A percentile compares a stretch with the other conserved stretches of the same genome.
These are phyloP conservation scores for Porites lobata DNA, from an alignment of 92 coral and sea anemone species.

Conservation along the genomic window DNA sequence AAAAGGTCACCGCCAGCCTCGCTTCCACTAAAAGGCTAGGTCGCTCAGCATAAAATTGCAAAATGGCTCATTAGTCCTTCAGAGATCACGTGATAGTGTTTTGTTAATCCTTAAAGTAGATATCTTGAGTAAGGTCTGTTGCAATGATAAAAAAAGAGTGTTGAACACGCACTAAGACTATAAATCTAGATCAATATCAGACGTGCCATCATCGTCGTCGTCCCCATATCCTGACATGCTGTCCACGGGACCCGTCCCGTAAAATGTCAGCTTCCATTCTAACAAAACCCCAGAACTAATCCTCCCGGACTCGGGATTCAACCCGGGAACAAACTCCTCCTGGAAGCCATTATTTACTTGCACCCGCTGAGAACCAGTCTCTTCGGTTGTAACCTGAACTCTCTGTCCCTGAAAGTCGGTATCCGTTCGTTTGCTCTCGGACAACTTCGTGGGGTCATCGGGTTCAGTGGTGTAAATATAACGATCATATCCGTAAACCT, in stretches of 20 bases:
- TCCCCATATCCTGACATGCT: conserved; percentile 53
- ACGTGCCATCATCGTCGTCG: conserved; percentile 58
- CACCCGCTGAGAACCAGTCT: conserved; percentile 99
- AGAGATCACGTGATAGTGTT: too few relatives aligned
- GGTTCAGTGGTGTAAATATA: conserved; percentile 60
- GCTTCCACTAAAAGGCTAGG: too few relatives aligned
- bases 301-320: conserved; percentile 93
- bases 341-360: conserved; percentile 99
- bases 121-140: neutral
- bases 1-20: too few relatives aligned
- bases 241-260: conserved; percentile 86
- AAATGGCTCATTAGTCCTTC: too few relatives aligned
- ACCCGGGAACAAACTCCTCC: conserved; percentile 97
- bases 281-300: conserved; percentile 92
- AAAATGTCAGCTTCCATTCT: conserved; percentile 93
- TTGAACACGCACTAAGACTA: conserved; percentile 5
- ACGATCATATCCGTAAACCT: conserved; percentile 88
- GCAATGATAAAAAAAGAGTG: conserved; percentile 22
- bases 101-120: too few relatives aligned
- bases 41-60: too few relatives aligned
- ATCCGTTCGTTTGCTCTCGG: conserved; percentile 70
- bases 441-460: conserved; percentile 48
- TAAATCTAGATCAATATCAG: conserved; percentile 49
- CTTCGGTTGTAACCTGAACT: conserved; percentile 95
- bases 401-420: conserved; percentile 85